phyloP scores from a whole-genome alignment of 2,797 vertebrate species.

The Poecilia wingei region DNA sequence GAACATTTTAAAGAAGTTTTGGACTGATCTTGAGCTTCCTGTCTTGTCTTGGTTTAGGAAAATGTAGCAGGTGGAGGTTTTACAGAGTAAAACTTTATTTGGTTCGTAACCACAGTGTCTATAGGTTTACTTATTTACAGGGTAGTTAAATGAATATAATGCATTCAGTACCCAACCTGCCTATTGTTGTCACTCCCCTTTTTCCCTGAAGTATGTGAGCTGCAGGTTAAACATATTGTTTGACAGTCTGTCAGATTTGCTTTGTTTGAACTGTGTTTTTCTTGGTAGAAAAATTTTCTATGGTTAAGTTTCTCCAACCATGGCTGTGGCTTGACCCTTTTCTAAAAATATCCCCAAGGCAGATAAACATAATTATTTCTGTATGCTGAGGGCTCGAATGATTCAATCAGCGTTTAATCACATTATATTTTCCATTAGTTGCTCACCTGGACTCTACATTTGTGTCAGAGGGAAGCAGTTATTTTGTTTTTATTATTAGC shows the following conservation, averaged over 20 bases:
- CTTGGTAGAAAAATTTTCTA: not conserved
- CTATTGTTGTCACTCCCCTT: conserved; percentile 17
- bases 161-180: conserved; percentile 13
- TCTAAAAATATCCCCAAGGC: not conserved
- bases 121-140: conserved; percentile 1
- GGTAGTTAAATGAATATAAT: conserved; percentile 20
- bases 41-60: not conserved
- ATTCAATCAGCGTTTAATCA: conserved; percentile 25
- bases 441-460: not conserved
- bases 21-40: not conserved
- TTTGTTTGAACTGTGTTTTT: not conserved
- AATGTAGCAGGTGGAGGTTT: not conserved
- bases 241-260: conserved; percentile 33
- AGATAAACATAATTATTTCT: conserved; percentile 1
- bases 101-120: conserved; percentile 18
- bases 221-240: conserved; percentile 33
- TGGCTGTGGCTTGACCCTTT: not conserved
- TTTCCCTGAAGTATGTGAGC: conserved; percentile 25
- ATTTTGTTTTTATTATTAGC: conserved; percentile 19
- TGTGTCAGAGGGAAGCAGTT: conserved; percentile 2
- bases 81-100: conserved; percentile 1
- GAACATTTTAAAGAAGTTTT: not conserved
- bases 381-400: not conserved
- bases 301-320: not conserved
- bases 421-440: conserved; percentile 37